Conservation (phyloP, 1,140 invertebrate genomes). For the Drosophila bocki region DNA sequence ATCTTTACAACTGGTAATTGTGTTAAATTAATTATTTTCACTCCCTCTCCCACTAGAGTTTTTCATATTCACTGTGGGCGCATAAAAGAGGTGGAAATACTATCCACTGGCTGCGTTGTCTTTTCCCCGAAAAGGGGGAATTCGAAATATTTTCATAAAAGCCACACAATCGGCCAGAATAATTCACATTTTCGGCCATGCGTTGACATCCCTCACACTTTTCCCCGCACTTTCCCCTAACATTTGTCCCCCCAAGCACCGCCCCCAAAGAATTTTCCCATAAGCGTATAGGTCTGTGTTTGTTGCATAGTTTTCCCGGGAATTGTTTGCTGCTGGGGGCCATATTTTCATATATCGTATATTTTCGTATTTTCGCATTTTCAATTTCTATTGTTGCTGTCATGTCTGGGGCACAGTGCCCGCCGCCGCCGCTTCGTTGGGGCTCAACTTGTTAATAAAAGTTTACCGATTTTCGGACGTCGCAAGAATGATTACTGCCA, state of each 20-base stretch:
- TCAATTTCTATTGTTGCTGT: constrained; percentile 66
- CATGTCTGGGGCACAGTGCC: constrained; percentile 18
- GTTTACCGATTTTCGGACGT: constrained; percentile 72
- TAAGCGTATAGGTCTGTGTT: constrained; percentile 24
- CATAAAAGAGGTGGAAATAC: constrained; percentile 6
- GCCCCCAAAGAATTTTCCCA: constrained; percentile 8
- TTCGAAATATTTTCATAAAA: constrained; percentile 64
- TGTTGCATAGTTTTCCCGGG: constrained; percentile 52
- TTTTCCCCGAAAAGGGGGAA: constrained; percentile 24
- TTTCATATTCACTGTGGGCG: not conserved
- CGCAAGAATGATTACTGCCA: constrained; percentile 68
- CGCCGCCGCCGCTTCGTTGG: not conserved
- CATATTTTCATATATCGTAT: constrained; percentile 47
- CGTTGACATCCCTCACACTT: constrained; percentile 25
- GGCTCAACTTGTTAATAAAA: constrained; percentile 77
- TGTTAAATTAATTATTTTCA: not conserved
- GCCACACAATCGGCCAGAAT: constrained; percentile 60
- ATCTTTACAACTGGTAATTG: not conserved
- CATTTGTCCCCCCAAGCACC: not conserved
- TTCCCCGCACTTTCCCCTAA: no score
- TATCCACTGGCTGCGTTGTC: constrained; percentile 8
- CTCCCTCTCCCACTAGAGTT: not conserved
- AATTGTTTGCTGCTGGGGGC: constrained; percentile 26
- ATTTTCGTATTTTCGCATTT: constrained; percentile 26
- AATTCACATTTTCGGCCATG: constrained; percentile 65